Evolutionary conservation across 35 echinoderm and acorn worm species (phyloP), one percentile per base, ranked within the genome.

Genomic region (Heliocidaris erythrogramma): DNA sequence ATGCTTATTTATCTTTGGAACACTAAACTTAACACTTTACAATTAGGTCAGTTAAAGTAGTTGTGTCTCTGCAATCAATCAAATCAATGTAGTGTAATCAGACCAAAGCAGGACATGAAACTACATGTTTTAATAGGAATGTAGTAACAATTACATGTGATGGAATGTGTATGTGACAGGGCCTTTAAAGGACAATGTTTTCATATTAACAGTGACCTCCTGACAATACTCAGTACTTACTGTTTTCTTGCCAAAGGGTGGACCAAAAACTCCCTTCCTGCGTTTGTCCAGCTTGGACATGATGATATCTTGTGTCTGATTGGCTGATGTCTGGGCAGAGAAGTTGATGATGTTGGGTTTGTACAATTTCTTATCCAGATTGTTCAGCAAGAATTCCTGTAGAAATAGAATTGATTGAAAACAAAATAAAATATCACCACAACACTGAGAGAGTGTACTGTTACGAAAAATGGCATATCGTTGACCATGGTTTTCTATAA

Each of bases 211-310:
- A 1, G 35, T 5, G 24, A 27, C 65, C 18, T 78, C 65, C 13
- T 13, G 13, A 35, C 17, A 14, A 89, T 89, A 21, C 18, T 0
- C 31, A 59, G 86, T n/a, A 96, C 98, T 96, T 95, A 99, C 98
- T 5, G 98, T 97, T 48, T 99, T 99, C 94, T 99, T 99, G 10
- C 98, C 98, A 96, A 99, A 97, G 7, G 98, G 98, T 17, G 98
- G 98, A 30, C 98, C 98, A 88, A 96, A 99, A 16, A 99, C 94
- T 18, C 98, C 98, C 92, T 99, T 99, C 24, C 98, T 49, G 60
- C 98, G 95, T 59, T 99, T 99, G 97, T 99, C 98, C 94, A 99
- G 94, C 61, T 99, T 99, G 24, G 98, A 99, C 98, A 99, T 99
- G 95, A 99, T 99, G 59, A 99, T 99, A 49, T 99, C 96, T 92